These are phyloP conservation scores for Sinonovacula constricta DNA, from an alignment of 1,140 invertebrate species.

Conservation along the genomic window DNA sequence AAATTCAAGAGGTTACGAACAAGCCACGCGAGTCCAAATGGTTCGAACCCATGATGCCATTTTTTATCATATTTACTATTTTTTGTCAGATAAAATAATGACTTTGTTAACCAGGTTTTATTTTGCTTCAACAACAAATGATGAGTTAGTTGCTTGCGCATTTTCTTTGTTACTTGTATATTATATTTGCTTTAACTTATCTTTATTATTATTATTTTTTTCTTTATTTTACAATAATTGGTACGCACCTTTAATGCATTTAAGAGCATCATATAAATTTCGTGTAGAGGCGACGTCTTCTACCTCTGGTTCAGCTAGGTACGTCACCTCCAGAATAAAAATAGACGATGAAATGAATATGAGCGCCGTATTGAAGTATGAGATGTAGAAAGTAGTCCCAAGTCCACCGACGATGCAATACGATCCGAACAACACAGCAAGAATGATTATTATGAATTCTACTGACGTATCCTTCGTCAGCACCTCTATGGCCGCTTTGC, in stretches of 20 bases:
- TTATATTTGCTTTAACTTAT: too few species aligned
- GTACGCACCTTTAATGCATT: slow-evolving; percentile 54
- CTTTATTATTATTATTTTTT: too few species aligned
- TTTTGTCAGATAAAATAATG: background rate
- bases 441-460: slow-evolving; percentile 62
- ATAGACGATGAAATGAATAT: slow-evolving; percentile 67
- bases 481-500: slow-evolving; percentile 54
- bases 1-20: too few species aligned
- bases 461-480: slow-evolving; percentile 59
- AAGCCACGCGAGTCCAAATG: too few species aligned
- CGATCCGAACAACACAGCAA: slow-evolving; percentile 70
- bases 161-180: too few species aligned
- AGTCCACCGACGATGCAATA: slow-evolving; percentile 78
- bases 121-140: too few species aligned
- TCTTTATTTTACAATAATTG: too few species aligned
- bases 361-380: too few species aligned
- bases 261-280: background rate
- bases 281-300: slow-evolving; percentile 10
- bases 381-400: too few species aligned
- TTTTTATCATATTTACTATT: background rate
- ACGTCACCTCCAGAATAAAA: slow-evolving; percentile 59
- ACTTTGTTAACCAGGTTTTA: too few species aligned
- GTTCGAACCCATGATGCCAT: too few species aligned
- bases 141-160: too few species aligned
- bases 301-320: slow-evolving; percentile 43